These are phyloP conservation scores for Entomobrya proxima DNA, from an alignment of 2,888 invertebrate genomes.

Conservation along the genomic window DNA sequence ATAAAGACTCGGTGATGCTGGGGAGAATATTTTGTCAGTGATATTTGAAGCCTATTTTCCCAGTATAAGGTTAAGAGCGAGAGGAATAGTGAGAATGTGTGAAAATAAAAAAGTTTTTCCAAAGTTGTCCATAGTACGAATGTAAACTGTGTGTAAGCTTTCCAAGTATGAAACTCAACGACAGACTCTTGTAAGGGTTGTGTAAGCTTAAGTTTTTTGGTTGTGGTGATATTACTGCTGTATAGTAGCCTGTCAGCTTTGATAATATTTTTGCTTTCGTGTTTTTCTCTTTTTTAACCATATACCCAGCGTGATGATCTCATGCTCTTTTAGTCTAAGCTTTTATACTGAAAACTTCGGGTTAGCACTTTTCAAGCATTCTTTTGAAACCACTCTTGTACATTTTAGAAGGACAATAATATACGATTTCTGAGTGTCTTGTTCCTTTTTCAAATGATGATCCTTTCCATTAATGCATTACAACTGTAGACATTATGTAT, in stretches of 20 bases:
- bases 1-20: not conserved
- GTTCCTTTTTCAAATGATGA: not conserved
- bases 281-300: slow-evolving; percentile 1
- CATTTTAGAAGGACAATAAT: not conserved
- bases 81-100: not conserved
- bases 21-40: not conserved
- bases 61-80: not conserved
- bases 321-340: not conserved
- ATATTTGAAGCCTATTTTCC: not conserved
- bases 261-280: slow-evolving; percentile 43
- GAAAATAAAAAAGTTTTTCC: slow-evolving; percentile 17
- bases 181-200: not conserved
- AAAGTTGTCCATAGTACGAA: not conserved
- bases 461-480: not conserved
- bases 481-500: not conserved
- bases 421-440: not conserved
- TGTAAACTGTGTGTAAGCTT: not conserved
- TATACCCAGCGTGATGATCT: not conserved
- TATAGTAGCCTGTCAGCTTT: slow-evolving; percentile 19
- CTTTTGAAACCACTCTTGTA: not conserved
- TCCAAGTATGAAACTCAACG: not conserved
- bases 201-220: not conserved
- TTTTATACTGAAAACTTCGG: not conserved
- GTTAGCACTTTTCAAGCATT: not conserved
- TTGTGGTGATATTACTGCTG: not conserved